Base-by-base conservation (phyloP, 2,113 vertebrate genomes). In the Dicrurus megarhynchus region DNA sequence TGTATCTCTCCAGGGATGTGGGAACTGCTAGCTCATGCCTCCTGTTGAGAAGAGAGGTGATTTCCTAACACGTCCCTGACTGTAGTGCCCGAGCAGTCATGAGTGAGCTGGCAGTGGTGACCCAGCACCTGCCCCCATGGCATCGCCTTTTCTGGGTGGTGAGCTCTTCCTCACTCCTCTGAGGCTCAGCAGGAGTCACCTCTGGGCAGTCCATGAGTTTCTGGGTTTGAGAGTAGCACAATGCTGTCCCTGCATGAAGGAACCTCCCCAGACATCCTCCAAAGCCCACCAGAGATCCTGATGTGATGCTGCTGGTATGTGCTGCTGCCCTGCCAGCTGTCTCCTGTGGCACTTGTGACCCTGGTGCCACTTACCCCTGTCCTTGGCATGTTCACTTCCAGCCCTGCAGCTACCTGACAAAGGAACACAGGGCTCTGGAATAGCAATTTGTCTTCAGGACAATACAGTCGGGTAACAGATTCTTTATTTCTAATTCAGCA, bases 81-180 rank as follows among this genome's bases (percentile, higher is more conserved):
- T 30, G 22, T 6, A 1, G 9, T 28, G 22, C 37, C 20, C 0
- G 3, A 68, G 33, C 39, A 47, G 13, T 16, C 39, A 30, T 7
- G 4, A 7, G 9, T 12, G 32, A 46, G 23, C 16, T 55, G 61
- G 8, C 28, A 7, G 12, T 8, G 9, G 13, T 60, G 23, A 46
- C 12, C 21, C 67, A 60, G 30, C 28, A 15, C 11, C 49, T 33
- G 20, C 12, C 35, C 20, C 21, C 13, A 1, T 4, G 12, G n/a
- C 70, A n/a, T 11, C 0, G 2, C 37, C 28, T 60, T 28, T 35
- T 41, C 33, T 5, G 7, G 8, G 19, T 13, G 16, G 3, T 17
- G 16, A 84, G 33, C 6, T 39, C 27, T 42, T 64, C 33, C 33
- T 50, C 30, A 1, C 13, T 30, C 37, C 3, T 3, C 33, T 30